Evolutionary conservation across 2,113 vertebrate genomes (phyloP).

Genomic region (Apistogramma diplotaenia): DNA sequence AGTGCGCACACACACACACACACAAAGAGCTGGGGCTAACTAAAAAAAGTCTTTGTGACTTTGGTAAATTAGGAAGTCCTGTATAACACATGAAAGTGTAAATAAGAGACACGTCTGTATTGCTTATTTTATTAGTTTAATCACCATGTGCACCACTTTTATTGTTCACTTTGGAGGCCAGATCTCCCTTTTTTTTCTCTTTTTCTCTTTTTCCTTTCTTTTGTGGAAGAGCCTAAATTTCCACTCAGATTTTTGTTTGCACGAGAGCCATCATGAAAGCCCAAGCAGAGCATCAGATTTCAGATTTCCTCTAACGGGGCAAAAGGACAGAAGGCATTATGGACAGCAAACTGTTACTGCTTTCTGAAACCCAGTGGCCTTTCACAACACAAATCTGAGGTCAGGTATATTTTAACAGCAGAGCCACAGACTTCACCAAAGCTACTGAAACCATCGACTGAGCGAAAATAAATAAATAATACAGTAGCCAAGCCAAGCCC

Average conservation of each 20-base stretch:
- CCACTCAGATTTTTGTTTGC: background rate
- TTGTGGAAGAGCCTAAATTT: background rate
- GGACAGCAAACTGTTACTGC: background rate
- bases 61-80: background rate
- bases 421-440: background rate
- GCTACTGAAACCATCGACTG: background rate
- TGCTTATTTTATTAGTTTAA: background rate
- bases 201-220: background rate
- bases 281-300: background rate
- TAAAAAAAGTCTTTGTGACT: background rate
- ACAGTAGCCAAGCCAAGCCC: background rate
- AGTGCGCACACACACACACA: background rate
- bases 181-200: background rate
- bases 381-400: background rate
- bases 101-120: background rate
- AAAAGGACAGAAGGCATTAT: conserved; percentile 1
- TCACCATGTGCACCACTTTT: background rate
- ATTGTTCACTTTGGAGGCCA: background rate
- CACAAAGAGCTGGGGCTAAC: background rate
- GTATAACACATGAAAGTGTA: background rate
- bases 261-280: background rate
- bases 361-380: background rate
- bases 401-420: background rate
- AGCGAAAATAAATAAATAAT: background rate
- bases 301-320: background rate